Conservation (phyloP, 2,888 invertebrate species). For the Carabus problematicus region DNA sequence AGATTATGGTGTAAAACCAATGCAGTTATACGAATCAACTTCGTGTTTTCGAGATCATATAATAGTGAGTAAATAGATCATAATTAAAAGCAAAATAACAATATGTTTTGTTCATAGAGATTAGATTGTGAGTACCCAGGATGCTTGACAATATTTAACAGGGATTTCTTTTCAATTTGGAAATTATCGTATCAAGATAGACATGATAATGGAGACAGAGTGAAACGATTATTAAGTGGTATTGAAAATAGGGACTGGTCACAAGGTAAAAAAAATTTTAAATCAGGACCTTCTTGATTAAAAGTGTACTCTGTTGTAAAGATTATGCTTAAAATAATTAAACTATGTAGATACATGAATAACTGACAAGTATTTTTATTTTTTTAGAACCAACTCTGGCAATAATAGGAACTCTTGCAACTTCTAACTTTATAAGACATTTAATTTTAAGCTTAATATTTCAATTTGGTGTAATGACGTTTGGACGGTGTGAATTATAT, state of each 20-base stretch:
- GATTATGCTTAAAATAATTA: constrained; percentile 2
- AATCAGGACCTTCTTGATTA: too few species aligned
- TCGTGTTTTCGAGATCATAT: constrained; percentile 61
- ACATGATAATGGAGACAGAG: constrained; percentile 64
- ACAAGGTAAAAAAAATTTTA: constrained; percentile 58
- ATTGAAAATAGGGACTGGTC: constrained; percentile 60
- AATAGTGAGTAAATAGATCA: constrained; percentile 54
- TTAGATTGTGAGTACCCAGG: constrained; percentile 58
- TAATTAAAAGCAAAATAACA: constrained; percentile 19
- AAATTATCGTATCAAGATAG: constrained; percentile 66
- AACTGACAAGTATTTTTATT: not conserved
- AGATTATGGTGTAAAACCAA: constrained; percentile 58
- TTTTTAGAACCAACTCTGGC: constrained; percentile 64
- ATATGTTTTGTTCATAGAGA: constrained; percentile 50
- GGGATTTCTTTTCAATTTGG: constrained; percentile 67
- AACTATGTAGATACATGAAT: constrained; percentile 15
- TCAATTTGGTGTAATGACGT: constrained; percentile 63
- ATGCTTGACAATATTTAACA: constrained; percentile 60
- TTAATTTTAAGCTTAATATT: constrained; percentile 68
- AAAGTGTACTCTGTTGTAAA: constrained; percentile 32
- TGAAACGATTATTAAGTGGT: constrained; percentile 63
- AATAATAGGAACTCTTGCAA: constrained; percentile 67
- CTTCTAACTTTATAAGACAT: constrained; percentile 67
- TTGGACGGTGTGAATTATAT: constrained; percentile 70
- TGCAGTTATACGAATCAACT: constrained; percentile 68